Conservation (phyloP, 35 echinoderm and acorn worm genomes). For the Heliocidaris erythrogramma region DNA sequence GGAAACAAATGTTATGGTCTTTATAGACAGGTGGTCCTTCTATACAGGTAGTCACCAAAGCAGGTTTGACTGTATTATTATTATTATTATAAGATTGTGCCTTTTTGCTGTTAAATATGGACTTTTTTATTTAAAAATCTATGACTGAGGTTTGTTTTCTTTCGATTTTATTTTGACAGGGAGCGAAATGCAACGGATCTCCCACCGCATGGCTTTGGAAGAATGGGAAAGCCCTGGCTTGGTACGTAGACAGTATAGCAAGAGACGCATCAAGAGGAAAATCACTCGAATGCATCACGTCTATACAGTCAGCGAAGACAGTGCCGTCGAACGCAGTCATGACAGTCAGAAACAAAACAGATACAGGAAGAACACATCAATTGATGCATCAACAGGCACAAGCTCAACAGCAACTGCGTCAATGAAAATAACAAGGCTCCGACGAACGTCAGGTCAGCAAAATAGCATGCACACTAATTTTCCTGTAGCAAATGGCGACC, state of each 20-base stretch:
- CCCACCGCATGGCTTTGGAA: constrained; percentile 64
- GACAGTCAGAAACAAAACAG: neutral
- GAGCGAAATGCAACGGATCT: constrained; percentile 59
- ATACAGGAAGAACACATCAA: neutral
- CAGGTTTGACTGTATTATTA: too few relatives aligned
- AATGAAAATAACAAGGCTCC: neutral
- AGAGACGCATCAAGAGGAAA: neutral
- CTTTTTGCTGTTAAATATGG: neutral
- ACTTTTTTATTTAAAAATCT: neutral
- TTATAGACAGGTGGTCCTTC: too few relatives aligned
- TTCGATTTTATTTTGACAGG: constrained; percentile 13
- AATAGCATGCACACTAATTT: neutral
- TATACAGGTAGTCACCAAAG: too few relatives aligned
- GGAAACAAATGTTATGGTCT: too few relatives aligned
- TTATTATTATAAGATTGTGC: too few relatives aligned
- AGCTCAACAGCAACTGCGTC: neutral
- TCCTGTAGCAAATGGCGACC: neutral
- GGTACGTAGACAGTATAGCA: constrained; percentile 50
- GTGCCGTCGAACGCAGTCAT: neutral
- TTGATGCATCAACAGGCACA: neutral
- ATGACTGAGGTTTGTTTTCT: neutral
- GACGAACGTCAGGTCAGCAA: neutral
- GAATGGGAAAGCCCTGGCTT: constrained; percentile 64
- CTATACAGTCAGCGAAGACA: neutral
- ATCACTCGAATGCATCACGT: neutral